phyloP scores from a whole-genome alignment of 1,140 invertebrate species.

The Drosophila lini region DNA sequence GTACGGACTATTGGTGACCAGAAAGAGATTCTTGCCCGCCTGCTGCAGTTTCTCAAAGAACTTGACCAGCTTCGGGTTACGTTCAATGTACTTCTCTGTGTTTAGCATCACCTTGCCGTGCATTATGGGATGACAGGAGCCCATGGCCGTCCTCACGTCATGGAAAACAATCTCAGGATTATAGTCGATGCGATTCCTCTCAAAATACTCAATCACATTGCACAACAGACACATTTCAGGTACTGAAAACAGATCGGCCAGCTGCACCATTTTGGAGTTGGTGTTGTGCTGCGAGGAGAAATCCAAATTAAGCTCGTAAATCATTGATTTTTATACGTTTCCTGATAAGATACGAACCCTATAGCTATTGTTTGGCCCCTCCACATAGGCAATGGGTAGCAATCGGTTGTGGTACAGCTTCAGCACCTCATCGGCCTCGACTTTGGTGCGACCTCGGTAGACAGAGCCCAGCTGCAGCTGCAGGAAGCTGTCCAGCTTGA shows the following conservation, averaged over 20 bases:
- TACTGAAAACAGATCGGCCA: constrained; percentile 98
- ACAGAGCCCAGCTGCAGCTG: constrained; percentile 98
- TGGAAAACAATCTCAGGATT: constrained; percentile 98
- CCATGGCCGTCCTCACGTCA: constrained; percentile 96
- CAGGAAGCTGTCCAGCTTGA: constrained; percentile 98
- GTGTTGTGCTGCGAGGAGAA: constrained; percentile 86
- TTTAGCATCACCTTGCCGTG: constrained; percentile 93
- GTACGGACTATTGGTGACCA: constrained; percentile 98
- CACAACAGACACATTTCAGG: constrained; percentile 97
- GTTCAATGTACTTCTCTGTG: constrained; percentile 92
- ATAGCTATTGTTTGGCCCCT: constrained; percentile 86
- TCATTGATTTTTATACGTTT: not conserved
- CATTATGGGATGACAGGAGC: constrained; percentile 95
- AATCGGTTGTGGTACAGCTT: constrained; percentile 94
- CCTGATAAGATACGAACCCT: constrained; percentile 45
- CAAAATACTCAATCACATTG: constrained; percentile 97
- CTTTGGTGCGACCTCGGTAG: constrained; percentile 93
- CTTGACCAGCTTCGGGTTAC: constrained; percentile 89
- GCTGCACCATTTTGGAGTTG: constrained; percentile 94
- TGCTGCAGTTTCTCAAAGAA: constrained; percentile 91
- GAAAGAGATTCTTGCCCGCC: constrained; percentile 94
- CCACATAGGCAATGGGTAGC: constrained; percentile 93
- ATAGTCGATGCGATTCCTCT: constrained; percentile 95
- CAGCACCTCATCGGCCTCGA: constrained; percentile 94
- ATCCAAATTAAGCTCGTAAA: constrained; percentile 36